Evolutionary conservation across 2,797 vertebrate genomes (phyloP), one percentile per base, ranked within the genome.

Genomic region (Sternotherus odoratus): DNA sequence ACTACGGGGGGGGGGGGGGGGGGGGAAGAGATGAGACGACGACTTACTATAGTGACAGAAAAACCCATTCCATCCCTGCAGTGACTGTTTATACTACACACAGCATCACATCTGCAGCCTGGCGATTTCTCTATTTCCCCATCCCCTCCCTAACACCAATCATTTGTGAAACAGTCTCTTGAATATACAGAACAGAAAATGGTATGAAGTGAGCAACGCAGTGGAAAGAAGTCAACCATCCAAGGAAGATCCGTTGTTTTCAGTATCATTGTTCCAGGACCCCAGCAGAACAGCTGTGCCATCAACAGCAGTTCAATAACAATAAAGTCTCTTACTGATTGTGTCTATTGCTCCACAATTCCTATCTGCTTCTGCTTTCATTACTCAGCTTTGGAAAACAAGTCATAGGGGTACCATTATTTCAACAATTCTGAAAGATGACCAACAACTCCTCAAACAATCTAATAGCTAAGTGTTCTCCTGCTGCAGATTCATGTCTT

Each of bases 321-420:
- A 86, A 54, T 50, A 0, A 0, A 16, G 28, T 21, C 12, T 51
- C 50, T 43, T 43, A 48, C 39, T 17, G 1, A 1, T 21, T 39
- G 57, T 46, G 21, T 75, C 66, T 54, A 30, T 60, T 60, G 28
- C 23, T 15, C 9, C 36, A 72, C 50, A 1, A 63, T 15, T 72
- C 12, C 54, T 19, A n/a, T 56, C 3, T 17, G 4, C 36, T 10
- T 12, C 81, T 66, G 43, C 54, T 39, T 3, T 60, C 39, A 85
- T 53, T 75, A 46, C 48, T 46, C 9, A 53, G 54, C 5, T 30
- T 77, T 50, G 43, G 11, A 53, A 89, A 87, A 57, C 1, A 24
- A 87, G 36, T 36, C 30, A 51, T 0, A 1, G 23, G 23, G 79
- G 43, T 12, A 54, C 6, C 12, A 60, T 53, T 57, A 33, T 2